Evolutionary conservation across 2,113 vertebrate genomes (phyloP).

Genomic region (Rhinogobius similis): DNA sequence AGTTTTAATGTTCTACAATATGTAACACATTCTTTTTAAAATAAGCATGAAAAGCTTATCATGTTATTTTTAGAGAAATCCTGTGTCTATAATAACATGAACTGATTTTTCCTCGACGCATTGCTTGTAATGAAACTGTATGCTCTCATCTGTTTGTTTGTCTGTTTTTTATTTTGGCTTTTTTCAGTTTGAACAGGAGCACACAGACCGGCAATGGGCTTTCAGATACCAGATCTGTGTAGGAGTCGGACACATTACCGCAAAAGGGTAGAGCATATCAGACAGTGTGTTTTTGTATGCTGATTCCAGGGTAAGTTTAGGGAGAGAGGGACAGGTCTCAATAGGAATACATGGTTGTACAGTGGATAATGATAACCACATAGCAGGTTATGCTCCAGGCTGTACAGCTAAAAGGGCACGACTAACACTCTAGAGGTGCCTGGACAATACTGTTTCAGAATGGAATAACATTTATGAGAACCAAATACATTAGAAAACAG

Average conservation of each 20-base stretch:
- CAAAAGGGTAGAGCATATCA: constrained; percentile 20
- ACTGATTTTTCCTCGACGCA: no score
- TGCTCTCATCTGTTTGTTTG: no score
- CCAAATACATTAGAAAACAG: constrained; percentile 29
- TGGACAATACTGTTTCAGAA: constrained; percentile 8
- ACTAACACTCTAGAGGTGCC: neutral
- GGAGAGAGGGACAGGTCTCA: constrained; percentile 12
- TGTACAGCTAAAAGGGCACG: constrained; percentile 53
- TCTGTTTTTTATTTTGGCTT: neutral
- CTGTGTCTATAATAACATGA: no score
- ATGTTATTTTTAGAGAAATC: no score
- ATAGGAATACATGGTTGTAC: constrained; percentile 31
- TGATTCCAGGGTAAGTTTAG: constrained; percentile 67
- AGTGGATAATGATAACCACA: constrained; percentile 66
- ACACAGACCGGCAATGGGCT: neutral
- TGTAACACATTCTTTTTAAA: no score
- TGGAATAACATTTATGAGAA: constrained; percentile 15
- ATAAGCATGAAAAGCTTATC: no score
- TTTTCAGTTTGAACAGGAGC: neutral
- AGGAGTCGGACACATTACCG: constrained; percentile 41
- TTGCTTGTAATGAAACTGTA: neutral
- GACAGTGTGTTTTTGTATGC: constrained; percentile 68
- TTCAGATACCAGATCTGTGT: constrained; percentile 42
- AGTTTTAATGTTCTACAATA: no score
- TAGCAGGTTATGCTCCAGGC: constrained; percentile 58